These are phyloP conservation scores for Drosophila tristis DNA, from an alignment of 1,140 invertebrate species.

Conservation along the genomic window DNA sequence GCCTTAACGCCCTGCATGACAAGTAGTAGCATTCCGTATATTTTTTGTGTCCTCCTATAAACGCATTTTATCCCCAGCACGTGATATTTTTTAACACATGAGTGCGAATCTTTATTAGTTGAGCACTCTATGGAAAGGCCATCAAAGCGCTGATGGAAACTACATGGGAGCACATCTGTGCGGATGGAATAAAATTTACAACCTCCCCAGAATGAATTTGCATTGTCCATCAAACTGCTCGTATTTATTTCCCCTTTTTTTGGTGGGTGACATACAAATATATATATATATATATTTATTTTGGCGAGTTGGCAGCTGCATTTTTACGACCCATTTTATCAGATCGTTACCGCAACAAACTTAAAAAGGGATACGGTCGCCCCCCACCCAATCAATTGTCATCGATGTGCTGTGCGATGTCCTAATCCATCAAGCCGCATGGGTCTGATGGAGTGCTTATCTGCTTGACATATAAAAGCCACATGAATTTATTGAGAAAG, in stretches of 20 bases:
- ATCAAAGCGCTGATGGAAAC: constrained; percentile 31
- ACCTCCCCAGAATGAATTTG: constrained; percentile 33
- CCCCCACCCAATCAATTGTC: constrained; percentile 40
- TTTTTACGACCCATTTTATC: constrained; percentile 42
- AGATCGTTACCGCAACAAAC: constrained; percentile 16
- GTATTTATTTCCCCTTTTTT: constrained; percentile 17
- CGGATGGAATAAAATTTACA: constrained; percentile 44
- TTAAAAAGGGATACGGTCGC: constrained; percentile 18
- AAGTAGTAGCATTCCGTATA: constrained; percentile 17
- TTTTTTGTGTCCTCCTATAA: constrained; percentile 55
- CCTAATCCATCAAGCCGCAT: constrained; percentile 35
- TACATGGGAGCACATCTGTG: constrained; percentile 29
- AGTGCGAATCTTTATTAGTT: constrained; percentile 59
- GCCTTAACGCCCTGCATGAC: constrained; percentile 12
- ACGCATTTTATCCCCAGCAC: constrained; percentile 69
- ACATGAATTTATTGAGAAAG: constrained; percentile 47
- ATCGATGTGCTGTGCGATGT: constrained; percentile 21
- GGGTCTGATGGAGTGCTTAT: constrained; percentile 26
- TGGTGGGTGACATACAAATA: neutral
- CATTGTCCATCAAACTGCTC: constrained; percentile 31
- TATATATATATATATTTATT: constrained; percentile 7
- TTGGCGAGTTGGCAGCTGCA: constrained; percentile 28
- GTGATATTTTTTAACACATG: constrained; percentile 56
- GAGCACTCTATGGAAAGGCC: constrained; percentile 61
- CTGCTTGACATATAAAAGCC: constrained; percentile 41